These are phyloP conservation scores for Druon quercuslanigerum DNA, from an alignment of 1,140 invertebrate species.

Conservation along the genomic window DNA sequence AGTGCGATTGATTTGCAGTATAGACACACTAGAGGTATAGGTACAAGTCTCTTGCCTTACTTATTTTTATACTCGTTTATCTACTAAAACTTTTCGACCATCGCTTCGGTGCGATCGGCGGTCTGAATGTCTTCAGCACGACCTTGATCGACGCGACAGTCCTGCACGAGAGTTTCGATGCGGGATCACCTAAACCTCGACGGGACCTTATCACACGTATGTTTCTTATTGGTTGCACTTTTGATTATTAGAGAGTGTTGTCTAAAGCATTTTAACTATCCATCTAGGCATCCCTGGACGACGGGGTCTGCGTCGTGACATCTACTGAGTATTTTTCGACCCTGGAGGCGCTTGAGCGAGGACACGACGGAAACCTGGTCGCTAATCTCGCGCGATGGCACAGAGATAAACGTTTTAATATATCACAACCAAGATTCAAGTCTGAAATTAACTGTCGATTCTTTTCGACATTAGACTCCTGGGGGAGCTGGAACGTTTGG, in stretches of 20 bases:
- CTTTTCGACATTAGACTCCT: slow-evolving; percentile 7
- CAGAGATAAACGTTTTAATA: slow-evolving; percentile 33
- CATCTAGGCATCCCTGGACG: slow-evolving; percentile 4
- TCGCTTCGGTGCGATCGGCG: slow-evolving; percentile 32
- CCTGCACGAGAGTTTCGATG: no score
- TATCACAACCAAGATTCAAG: slow-evolving; percentile 45
- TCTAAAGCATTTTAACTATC: slow-evolving; percentile 17
- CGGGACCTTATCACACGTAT: slow-evolving; percentile 38
- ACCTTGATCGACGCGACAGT: background rate
- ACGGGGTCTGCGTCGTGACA: background rate
- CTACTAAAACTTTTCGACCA: slow-evolving; percentile 39
- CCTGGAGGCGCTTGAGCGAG: background rate
- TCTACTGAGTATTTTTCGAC: slow-evolving; percentile 5
- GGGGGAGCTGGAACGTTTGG: slow-evolving; percentile 29
- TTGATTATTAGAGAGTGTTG: slow-evolving; percentile 39
- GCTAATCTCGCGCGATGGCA: slow-evolving; percentile 36
- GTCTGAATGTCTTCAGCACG: slow-evolving; percentile 32
- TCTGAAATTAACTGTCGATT: slow-evolving; percentile 31
- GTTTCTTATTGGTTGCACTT: slow-evolving; percentile 45
- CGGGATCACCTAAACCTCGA: background rate
- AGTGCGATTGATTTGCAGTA: background rate
- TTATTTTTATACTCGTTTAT: slow-evolving; percentile 12
- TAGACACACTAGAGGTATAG: slow-evolving; percentile 37
- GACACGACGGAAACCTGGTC: background rate
- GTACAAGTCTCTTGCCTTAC: slow-evolving; percentile 43